Percentiles rank a stretch among this genome's conserved stretches.
Evolutionary conservation across 1,140 invertebrate genomes (phyloP).

Genomic region (Drosophila watanabei): DNA sequence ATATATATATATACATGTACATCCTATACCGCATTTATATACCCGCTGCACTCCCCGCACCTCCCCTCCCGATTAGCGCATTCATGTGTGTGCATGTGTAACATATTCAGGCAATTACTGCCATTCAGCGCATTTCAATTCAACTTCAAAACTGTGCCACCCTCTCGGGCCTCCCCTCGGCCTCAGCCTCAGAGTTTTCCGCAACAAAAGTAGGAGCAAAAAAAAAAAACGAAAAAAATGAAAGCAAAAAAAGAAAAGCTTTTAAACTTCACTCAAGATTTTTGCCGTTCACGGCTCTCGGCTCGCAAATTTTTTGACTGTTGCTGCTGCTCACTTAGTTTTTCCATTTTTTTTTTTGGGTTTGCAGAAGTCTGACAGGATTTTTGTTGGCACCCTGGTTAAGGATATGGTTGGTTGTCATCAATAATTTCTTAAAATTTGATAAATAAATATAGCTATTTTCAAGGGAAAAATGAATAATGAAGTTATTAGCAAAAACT

Average conservation of each 20-base stretch:
- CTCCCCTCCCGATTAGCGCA: slow-evolving; percentile 54
- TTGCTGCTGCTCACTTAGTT: slow-evolving; percentile 75
- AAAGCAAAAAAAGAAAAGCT: slow-evolving; percentile 45
- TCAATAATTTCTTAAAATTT: too few species aligned
- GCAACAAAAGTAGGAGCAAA: slow-evolving; percentile 31
- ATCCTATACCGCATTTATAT: neutral
- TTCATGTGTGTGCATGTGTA: slow-evolving; percentile 80
- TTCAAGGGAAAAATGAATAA: neutral
- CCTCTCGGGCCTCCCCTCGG: neutral
- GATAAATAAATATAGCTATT: neutral
- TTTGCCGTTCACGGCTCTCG: slow-evolving; percentile 78
- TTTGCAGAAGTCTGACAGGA: neutral
- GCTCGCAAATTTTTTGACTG: slow-evolving; percentile 81
- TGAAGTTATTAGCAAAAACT: too few species aligned
- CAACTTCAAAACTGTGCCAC: slow-evolving; percentile 76
- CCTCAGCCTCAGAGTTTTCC: neutral
- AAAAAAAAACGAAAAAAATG: slow-evolving; percentile 42
- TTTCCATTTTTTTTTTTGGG: slow-evolving; percentile 9
- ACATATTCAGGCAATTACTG: slow-evolving; percentile 84
- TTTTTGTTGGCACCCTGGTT: slow-evolving; percentile 12
- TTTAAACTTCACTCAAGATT: slow-evolving; percentile 83
- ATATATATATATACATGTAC: slow-evolving; percentile 11
- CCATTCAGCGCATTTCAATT: slow-evolving; percentile 83
- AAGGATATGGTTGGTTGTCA: too few species aligned
- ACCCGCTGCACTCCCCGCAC: neutral